Evolutionary conservation across 2,888 invertebrate genomes (phyloP).

Genomic region (Napeogenes inachia): DNA sequence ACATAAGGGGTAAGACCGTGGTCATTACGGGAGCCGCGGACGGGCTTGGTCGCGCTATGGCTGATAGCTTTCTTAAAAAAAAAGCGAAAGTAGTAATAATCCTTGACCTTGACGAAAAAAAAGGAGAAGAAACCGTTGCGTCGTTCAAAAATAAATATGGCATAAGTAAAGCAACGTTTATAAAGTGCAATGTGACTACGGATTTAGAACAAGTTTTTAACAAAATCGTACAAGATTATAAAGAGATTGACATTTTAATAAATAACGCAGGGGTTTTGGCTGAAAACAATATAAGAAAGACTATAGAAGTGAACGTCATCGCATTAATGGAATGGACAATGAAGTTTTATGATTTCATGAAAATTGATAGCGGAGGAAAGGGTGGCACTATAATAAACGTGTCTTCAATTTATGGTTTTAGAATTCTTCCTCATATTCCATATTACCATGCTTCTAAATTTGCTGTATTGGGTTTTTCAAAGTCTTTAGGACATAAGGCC

Average conservation of each 20-base stretch:
- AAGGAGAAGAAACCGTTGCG: conserved; percentile 22
- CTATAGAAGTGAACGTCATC: conserved; percentile 45
- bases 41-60: conserved; percentile 32
- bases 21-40: conserved; percentile 31
- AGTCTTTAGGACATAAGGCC: conserved; percentile 53
- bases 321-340: conserved; percentile 51
- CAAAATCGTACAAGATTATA: conserved; percentile 38
- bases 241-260: conserved; percentile 50
- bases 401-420: conserved; percentile 74
- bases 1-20: conserved; percentile 28
- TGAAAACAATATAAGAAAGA: conserved; percentile 33
- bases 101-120: conserved; percentile 30
- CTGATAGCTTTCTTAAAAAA: conserved; percentile 29
- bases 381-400: conserved; percentile 80
- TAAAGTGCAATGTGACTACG: conserved; percentile 65
- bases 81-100: conserved; percentile 30
- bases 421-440: conserved; percentile 64
- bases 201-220: conserved; percentile 56
- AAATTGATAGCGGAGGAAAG: conserved; percentile 65
- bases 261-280: conserved; percentile 54
- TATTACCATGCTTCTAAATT: conserved; percentile 77
- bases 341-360: conserved; percentile 74
- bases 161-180: conserved; percentile 53
- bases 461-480: conserved; percentile 65
- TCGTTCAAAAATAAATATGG: conserved; percentile 52